These are phyloP conservation scores for Aphidius gifuensis DNA, from an alignment of 1,140 invertebrate genomes.

Conservation along the genomic window DNA sequence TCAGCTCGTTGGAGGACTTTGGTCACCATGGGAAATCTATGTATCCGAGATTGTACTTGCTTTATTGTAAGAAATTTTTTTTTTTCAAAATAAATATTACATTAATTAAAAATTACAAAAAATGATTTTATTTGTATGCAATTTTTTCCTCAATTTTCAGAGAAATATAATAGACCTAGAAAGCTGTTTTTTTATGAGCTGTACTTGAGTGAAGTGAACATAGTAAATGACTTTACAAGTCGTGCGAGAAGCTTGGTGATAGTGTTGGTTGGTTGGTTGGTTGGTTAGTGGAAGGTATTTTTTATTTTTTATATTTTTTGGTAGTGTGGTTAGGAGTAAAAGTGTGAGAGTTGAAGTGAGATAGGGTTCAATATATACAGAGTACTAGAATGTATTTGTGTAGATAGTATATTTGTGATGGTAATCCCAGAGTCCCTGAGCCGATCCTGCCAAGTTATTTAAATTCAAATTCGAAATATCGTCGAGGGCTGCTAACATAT, in stretches of 20 bases:
- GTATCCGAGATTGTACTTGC: not conserved
- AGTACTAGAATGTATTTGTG: not conserved
- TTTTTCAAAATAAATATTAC: conserved; percentile 41
- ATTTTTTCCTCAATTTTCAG: conserved; percentile 20
- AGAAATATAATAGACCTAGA: not conserved
- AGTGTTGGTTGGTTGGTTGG: no score
- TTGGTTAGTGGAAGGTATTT: no score
- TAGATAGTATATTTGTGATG: conserved; percentile 42
- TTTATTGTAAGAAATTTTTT: not conserved
- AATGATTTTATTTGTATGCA: conserved; percentile 6
- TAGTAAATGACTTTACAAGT: conserved; percentile 40
- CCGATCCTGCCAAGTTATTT: conserved; percentile 58
- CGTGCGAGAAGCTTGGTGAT: conserved; percentile 15
- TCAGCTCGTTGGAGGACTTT: conserved; percentile 21
- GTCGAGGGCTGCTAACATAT: conserved; percentile 57
- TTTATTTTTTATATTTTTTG: no score
- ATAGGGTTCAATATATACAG: conserved; percentile 28
- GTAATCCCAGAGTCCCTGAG: conserved; percentile 54
- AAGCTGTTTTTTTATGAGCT: no score
- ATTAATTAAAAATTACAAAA: conserved; percentile 41
- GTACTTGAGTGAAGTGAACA: not conserved
- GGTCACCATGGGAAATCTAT: conserved; percentile 48
- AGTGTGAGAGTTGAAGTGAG: conserved; percentile 29
- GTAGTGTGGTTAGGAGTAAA: conserved; percentile 22
- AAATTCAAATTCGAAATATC: conserved; percentile 59